Conservation (phyloP, 2,888 invertebrate genomes). For the Geophilus truncorum region DNA sequence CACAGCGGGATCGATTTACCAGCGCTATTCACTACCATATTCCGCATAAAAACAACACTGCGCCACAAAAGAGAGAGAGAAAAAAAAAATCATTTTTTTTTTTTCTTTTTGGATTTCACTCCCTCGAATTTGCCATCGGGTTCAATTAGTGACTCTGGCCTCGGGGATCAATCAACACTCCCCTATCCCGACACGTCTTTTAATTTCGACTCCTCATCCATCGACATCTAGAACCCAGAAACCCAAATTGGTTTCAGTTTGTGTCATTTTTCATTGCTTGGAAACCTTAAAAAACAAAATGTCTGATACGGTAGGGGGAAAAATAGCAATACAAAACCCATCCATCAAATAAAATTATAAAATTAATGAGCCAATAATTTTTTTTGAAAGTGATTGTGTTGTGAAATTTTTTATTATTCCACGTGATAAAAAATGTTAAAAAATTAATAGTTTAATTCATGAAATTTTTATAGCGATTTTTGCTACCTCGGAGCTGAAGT, state of each 20-base stretch:
- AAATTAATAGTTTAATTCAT: too few species aligned
- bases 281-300: neutral
- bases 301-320: neutral
- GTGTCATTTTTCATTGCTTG: neutral
- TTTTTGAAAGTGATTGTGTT: too few species aligned
- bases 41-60: neutral
- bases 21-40: neutral
- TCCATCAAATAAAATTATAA: too few species aligned
- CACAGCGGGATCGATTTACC: constrained; percentile 5
- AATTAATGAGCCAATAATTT: too few species aligned
- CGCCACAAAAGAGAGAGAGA: too few species aligned
- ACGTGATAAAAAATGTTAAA: too few species aligned
- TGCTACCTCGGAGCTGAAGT: too few species aligned
- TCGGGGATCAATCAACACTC: constrained; percentile 3
- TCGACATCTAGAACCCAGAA: neutral
- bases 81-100: neutral
- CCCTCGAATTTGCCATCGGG: neutral
- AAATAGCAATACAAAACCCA: too few species aligned
- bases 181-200: constrained; percentile 1
- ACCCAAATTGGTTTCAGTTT: neutral
- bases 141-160: neutral
- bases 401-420: too few species aligned
- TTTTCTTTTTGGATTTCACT: neutral
- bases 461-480: too few species aligned
- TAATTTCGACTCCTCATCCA: constrained; percentile 12